Conservation (phyloP, 2,888 invertebrate species). For the Synergus umbraculus region DNA sequence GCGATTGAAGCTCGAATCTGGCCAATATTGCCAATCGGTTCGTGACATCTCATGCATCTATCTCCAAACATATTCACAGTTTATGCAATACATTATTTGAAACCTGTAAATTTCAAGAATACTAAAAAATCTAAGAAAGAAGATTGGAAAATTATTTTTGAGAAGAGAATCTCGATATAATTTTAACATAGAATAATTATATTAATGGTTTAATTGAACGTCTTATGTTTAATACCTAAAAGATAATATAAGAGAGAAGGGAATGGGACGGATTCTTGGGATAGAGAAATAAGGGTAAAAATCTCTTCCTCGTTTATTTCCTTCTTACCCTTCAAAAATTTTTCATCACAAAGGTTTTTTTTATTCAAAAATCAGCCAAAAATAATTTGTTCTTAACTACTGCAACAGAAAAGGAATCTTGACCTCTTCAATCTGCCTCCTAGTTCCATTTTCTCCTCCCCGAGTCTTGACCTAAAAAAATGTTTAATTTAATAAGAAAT, state of each 20-base stretch:
- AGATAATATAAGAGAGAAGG: background rate
- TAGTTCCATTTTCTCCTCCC: background rate
- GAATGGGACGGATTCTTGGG: background rate
- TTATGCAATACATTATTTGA: background rate
- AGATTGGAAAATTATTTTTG: background rate
- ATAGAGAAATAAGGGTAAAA: background rate
- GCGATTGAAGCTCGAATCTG: constrained; percentile 38
- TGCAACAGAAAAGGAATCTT: background rate
- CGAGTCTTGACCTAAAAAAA: background rate
- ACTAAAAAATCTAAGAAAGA: background rate
- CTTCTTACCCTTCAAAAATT: background rate
- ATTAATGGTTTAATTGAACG: background rate
- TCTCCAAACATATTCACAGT: background rate
- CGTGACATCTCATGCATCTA: background rate
- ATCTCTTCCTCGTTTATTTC: constrained; percentile 18
- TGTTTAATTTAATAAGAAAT: background rate
- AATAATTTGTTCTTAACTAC: background rate
- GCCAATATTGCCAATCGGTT: constrained; percentile 8
- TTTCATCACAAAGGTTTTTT: background rate
- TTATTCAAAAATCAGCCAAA: background rate
- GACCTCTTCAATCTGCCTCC: background rate
- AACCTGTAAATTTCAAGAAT: background rate
- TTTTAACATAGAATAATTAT: background rate
- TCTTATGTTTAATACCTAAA: no score
- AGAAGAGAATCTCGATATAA: background rate